Evolutionary conservation across 2,113 vertebrate species (phyloP).

Genomic region (Fulica atra): DNA sequence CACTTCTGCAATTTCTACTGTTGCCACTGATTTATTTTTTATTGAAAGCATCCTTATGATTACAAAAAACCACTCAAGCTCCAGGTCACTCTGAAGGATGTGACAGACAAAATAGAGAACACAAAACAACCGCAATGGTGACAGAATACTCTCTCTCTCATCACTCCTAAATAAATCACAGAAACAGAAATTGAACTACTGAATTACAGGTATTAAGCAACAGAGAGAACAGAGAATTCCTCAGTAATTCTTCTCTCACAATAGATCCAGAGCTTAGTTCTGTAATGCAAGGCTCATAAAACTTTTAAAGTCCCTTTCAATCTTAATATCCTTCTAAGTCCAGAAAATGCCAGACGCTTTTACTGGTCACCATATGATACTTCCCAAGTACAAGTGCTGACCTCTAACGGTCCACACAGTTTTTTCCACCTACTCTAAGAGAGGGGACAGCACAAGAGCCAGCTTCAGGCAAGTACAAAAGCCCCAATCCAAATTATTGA

Average conservation of each 20-base stretch:
- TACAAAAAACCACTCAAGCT: neutral
- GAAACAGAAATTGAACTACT: neutral
- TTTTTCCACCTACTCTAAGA: neutral
- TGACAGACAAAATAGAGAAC: neutral
- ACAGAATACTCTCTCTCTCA: neutral
- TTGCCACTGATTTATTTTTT: neutral
- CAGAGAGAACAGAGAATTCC: neutral
- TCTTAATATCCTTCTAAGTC: neutral
- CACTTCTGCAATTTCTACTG: neutral
- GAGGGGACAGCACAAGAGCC: rapidly evolving
- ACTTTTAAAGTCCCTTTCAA: neutral
- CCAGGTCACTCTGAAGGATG: rapidly evolving
- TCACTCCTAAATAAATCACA: neutral
- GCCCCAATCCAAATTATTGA: neutral
- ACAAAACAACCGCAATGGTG: neutral
- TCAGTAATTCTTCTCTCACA: neutral
- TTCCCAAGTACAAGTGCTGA: neutral
- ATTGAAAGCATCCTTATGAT: neutral
- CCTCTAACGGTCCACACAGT: neutral
- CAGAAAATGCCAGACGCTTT: neutral
- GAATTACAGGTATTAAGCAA: neutral
- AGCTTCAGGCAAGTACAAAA: neutral
- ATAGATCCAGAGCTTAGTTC: neutral
- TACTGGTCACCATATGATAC: neutral
- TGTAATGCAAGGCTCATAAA: neutral